These are phyloP conservation scores for Aphidius ervi DNA, from an alignment of 1,140 invertebrate species.

Conservation along the genomic window DNA sequence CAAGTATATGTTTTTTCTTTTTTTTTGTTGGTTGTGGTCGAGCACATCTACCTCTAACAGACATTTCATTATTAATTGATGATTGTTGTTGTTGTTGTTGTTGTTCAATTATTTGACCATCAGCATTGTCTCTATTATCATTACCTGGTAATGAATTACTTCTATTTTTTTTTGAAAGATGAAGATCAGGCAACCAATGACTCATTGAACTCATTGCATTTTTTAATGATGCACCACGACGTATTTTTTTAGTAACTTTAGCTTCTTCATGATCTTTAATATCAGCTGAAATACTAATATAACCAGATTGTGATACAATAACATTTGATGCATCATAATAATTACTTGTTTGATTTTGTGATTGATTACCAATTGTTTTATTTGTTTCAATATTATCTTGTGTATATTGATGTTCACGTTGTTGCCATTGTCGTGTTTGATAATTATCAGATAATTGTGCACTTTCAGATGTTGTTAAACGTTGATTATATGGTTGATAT, in stretches of 20 bases:
- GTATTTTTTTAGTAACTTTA: conserved; percentile 63
- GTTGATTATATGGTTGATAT: conserved; percentile 43
- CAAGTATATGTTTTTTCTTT: conserved; percentile 73
- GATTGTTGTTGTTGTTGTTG: conserved; percentile 34
- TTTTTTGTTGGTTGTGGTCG: conserved; percentile 50
- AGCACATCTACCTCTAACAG: conserved; percentile 31
- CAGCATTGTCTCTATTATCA: conserved; percentile 59
- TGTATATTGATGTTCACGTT: conserved; percentile 42
- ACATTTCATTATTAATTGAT: conserved; percentile 21
- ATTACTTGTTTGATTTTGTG: conserved; percentile 55
- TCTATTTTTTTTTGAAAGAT: conserved; percentile 70
- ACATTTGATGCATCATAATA: conserved; percentile 60
- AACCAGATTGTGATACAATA: conserved; percentile 78
- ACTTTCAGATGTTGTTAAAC: conserved; percentile 32
- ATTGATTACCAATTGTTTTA: conserved; percentile 44
- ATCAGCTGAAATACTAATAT: conserved; percentile 70
- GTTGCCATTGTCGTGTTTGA: conserved; percentile 42
- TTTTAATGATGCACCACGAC: conserved; percentile 67
- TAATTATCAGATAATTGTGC: conserved; percentile 41
- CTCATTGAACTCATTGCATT: conserved; percentile 77
- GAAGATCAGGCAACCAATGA: conserved; percentile 76
- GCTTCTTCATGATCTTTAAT: conserved; percentile 59
- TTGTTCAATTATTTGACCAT: conserved; percentile 47
- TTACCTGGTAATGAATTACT: conserved; percentile 75
- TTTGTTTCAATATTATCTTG: conserved; percentile 34